Conservation (phyloP, 2,797 vertebrate species). For the Poecilia picta region DNA sequence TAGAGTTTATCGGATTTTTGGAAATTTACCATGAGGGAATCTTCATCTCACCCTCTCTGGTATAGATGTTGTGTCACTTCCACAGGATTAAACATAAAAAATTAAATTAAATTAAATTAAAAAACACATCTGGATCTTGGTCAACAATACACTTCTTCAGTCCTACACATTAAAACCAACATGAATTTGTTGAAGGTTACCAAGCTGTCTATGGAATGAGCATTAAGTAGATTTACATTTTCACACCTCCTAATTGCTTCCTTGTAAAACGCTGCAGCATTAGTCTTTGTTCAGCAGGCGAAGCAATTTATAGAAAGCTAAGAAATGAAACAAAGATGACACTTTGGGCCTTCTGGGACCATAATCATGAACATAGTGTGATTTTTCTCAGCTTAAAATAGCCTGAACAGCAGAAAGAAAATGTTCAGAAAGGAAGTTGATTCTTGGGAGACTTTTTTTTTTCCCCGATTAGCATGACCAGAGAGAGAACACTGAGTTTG, state of each 20-base stretch:
- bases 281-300: conserved; percentile 16
- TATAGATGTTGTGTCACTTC: not conserved
- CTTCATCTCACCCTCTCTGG: not conserved
- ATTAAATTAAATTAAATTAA: too few relatives aligned
- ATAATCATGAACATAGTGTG: conserved; percentile 17
- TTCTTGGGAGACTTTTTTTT: conserved; percentile 25
- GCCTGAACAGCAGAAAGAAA: conserved; percentile 30
- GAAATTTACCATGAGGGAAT: not conserved
- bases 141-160: not conserved
- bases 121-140: not conserved
- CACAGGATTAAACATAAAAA: not conserved
- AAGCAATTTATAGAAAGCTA: conserved; percentile 33
- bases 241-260: not conserved
- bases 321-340: conserved; percentile 26
- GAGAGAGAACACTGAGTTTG: conserved; percentile 35
- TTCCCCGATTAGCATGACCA: not conserved
- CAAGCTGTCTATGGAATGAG: not conserved
- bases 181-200: not conserved
- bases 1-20: not conserved
- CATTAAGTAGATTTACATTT: conserved; percentile 6
- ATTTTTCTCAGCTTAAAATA: conserved; percentile 43
- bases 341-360: conserved; percentile 21
- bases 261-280: conserved; percentile 7
- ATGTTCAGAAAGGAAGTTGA: conserved; percentile 38
- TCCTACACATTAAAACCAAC: not conserved